Base-by-base conservation (phyloP, 2,113 vertebrate genomes). In the Odontesthes bonariensis region DNA sequence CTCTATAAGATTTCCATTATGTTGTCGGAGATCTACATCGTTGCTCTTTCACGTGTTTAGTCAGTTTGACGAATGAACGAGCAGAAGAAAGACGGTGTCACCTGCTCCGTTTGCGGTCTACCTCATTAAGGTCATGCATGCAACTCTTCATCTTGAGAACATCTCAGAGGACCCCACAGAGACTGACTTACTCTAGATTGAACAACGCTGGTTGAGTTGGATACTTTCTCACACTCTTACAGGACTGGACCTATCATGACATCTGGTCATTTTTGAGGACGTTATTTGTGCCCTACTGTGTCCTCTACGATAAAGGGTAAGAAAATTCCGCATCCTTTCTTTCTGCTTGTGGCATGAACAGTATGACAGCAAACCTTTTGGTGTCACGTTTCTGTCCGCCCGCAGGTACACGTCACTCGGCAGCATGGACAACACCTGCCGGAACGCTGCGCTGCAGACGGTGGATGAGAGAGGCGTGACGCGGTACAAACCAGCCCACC, bases 191-290 rank as follows among this genome's bases (percentile, higher is more conserved):
- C 13, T 16, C 14, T 38, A 35, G 12, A 33, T 14, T 72, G 13
- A 70, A 40, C 23, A 49, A n/a, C 64, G 11, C 12, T 47, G 64
- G 40, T 68, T 20, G 19, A 19, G 63, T 27, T 5, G 20, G 3
- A 44, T 55, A 22, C 70, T n/a, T 80, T 32, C 62, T 27, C 23
- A 53, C n/a, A 6, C 56, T 61, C 49, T 20, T 27, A 3, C 83
- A 99, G 98, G 97, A 99, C 88, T 99, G 98, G 98, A 96, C 94
- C 0, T 99, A 99, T 85, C 95, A 96, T 38, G 96, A 99, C 87
- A 97, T 99, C 91, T 99, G 98, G 98, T 92, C 93, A 0, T 98
- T 99, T 68, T 87, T 99, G 54, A 96, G 97, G 47, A 95, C 92
- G 0, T 91, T 99, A 1, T 96, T 95, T 4, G 92, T 99, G 19